Base-by-base conservation (phyloP, 1,140 invertebrate genomes). In the Magallana ariakensis region DNA sequence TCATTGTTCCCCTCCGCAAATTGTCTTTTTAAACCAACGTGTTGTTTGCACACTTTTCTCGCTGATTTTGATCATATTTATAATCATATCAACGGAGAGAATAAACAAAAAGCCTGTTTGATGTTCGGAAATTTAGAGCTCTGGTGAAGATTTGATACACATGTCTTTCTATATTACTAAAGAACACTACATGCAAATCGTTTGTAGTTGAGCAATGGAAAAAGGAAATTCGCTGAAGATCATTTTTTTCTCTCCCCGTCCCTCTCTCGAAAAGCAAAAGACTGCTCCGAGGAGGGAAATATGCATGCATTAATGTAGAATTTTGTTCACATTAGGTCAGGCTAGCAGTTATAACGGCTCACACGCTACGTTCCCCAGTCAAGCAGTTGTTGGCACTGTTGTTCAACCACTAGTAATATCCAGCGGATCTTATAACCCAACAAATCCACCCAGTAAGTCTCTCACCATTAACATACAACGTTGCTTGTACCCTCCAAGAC, bases 401-500 rank as follows among this genome's bases (percentile, higher is more conserved):
- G 83, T 86, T 55, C 85, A 84, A 82, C 88, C 85, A 62, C 55
- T 89, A 53, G 83, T 89, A 56, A 87, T 89, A 85, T 86, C 70
- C 16, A 85, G 85, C 16, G 66, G 80, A 16, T 81, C 84, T 54
- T 86, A 87, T 70, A 83, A 60, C 55, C 33, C 88, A 60, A 75
- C 56, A 13, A 88, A 86, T 84, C 53, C 83, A 22, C 88, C 88
- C n/a, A 84, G 88, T 89, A 89, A 89, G 88, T 89, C 46, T 56
- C 56, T 62, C 54, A 85, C 83, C 66, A 19, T 75, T 13, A 33
- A 75, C 66, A 46, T 26, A 75, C 33, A 46, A 46, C 3, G 33
- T 46, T 46, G 33, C 33, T 46, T 46, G 1, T 46, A 46, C 33
- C 33, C 33, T 46, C 0, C 0, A 26, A 5, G 22, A 19, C 33